These are phyloP conservation scores for Brachyrhaphis roseni DNA, from an alignment of 2,797 vertebrate genomes.

Conservation along the genomic window DNA sequence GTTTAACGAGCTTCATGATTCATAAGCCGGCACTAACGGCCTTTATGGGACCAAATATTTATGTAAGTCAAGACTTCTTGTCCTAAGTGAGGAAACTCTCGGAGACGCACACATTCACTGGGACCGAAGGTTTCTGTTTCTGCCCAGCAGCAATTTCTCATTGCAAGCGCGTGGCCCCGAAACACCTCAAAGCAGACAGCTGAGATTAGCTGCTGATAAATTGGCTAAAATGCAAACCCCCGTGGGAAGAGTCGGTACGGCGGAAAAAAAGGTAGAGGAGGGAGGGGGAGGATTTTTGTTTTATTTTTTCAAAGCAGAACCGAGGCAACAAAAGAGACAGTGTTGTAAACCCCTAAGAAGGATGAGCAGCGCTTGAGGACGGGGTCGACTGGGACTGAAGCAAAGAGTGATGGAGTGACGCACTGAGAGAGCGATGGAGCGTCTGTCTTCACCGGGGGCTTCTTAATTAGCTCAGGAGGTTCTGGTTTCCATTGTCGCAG, in stretches of 20 bases:
- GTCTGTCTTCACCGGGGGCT: slow-evolving; percentile 47
- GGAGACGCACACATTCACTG: slow-evolving; percentile 22
- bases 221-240: slow-evolving; percentile 17
- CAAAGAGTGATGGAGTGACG: slow-evolving; percentile 39
- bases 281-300: not conserved
- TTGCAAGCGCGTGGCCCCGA: slow-evolving; percentile 59
- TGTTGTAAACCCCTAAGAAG: slow-evolving; percentile 20
- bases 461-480: slow-evolving; percentile 38
- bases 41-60: slow-evolving; percentile 77
- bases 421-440: slow-evolving; percentile 39
- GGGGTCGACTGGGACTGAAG: slow-evolving; percentile 3
- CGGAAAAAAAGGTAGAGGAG: not conserved
- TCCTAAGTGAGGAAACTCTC: slow-evolving; percentile 48
- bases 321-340: not conserved
- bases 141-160: slow-evolving; percentile 60
- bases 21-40: slow-evolving; percentile 70
- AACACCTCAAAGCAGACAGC: slow-evolving; percentile 65
- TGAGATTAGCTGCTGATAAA: slow-evolving; percentile 66
- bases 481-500: slow-evolving; percentile 58
- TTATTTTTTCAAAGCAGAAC: not conserved
- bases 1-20: slow-evolving; percentile 78
- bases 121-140: slow-evolving; percentile 49
- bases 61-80: slow-evolving; percentile 62
- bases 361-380: slow-evolving; percentile 11
- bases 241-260: slow-evolving; percentile 6